These are phyloP conservation scores for Lissocephala sabroskyi DNA, from an alignment of 2,888 invertebrate genomes.

Conservation along the genomic window DNA sequence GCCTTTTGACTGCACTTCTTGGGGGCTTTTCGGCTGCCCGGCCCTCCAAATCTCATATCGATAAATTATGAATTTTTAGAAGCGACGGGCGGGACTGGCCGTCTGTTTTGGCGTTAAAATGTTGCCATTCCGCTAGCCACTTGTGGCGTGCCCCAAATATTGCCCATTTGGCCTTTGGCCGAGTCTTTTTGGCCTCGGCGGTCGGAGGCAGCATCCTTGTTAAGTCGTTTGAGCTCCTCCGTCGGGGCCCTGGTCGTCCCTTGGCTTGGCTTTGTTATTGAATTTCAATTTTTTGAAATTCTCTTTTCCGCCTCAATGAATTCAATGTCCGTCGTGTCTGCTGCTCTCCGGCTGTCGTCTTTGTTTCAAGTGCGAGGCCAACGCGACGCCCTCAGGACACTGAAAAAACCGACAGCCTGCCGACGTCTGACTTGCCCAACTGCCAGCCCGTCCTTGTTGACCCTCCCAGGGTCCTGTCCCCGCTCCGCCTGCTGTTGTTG, in stretches of 20 bases:
- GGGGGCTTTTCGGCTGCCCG: not conserved
- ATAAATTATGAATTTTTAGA: conserved; percentile 47
- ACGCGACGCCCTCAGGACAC: conserved; percentile 22
- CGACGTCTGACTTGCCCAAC: conserved; percentile 1
- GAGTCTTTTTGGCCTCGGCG: conserved; percentile 11
- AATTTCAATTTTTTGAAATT: conserved; percentile 38
- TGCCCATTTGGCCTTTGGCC: conserved; percentile 12
- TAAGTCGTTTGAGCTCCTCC: too few species aligned
- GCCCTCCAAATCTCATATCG: conserved; percentile 24
- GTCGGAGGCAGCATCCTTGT: conserved; percentile 2
- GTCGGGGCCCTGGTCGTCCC: too few species aligned
- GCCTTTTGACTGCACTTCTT: conserved; percentile 21
- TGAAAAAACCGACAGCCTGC: conserved; percentile 5
- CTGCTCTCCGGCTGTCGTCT: conserved; percentile 10
- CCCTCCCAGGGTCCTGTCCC: too few species aligned
- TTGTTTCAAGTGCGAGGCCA: conserved; percentile 37
- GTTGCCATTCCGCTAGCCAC: conserved; percentile 1
- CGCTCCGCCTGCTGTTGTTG: not conserved
- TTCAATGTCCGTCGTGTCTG: conserved; percentile 33
- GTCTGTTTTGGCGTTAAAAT: not conserved
- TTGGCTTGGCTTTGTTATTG: conserved; percentile 40
- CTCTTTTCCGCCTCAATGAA: conserved; percentile 35
- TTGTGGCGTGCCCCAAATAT: not conserved
- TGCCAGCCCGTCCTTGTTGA: not conserved
- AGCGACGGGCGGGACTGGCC: not conserved